These are phyloP conservation scores for Ursus arctos DNA, from an alignment of 2,113 vertebrate species.

Conservation along the genomic window DNA sequence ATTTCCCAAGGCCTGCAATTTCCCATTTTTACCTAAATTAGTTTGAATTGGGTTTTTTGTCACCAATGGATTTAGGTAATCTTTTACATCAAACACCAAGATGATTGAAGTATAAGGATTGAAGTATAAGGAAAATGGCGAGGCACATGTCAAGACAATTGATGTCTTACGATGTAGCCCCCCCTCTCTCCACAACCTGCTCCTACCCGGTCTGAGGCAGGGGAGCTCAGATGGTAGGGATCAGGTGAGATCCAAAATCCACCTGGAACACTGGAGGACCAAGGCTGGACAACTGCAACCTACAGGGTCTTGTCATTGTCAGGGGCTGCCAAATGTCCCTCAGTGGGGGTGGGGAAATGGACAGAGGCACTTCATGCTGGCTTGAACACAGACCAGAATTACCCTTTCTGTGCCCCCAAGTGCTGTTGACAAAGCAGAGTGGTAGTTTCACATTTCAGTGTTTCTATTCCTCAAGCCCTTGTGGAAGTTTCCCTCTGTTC, in stretches of 20 bases:
- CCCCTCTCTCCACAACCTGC: not conserved
- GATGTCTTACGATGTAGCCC: not conserved
- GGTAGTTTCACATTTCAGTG: not conserved
- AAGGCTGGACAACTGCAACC: not conserved
- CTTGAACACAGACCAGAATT: not conserved
- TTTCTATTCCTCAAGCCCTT: not conserved
- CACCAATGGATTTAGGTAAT: not conserved
- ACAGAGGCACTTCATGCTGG: not conserved
- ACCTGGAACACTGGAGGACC: not conserved
- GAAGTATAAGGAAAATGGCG: not conserved
- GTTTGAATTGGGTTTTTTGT: not conserved
- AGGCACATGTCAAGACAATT: not conserved
- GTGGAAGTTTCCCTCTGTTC: not conserved
- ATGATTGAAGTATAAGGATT: not conserved
- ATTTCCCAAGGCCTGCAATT: not conserved
- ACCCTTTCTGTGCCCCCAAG: not conserved
- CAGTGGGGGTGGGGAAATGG: not conserved
- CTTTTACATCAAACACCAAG: not conserved
- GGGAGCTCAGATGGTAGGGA: not conserved
- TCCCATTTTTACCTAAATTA: conserved; percentile 28
- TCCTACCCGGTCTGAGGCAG: not conserved
- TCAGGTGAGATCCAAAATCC: not conserved
- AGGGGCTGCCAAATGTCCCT: not conserved
- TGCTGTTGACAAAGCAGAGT: not conserved
- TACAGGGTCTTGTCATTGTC: not conserved